Evolutionary conservation across 2,113 vertebrate genomes (phyloP), one percentile per base, ranked within the genome.

Genomic region (Peromyscus leucopus): DNA sequence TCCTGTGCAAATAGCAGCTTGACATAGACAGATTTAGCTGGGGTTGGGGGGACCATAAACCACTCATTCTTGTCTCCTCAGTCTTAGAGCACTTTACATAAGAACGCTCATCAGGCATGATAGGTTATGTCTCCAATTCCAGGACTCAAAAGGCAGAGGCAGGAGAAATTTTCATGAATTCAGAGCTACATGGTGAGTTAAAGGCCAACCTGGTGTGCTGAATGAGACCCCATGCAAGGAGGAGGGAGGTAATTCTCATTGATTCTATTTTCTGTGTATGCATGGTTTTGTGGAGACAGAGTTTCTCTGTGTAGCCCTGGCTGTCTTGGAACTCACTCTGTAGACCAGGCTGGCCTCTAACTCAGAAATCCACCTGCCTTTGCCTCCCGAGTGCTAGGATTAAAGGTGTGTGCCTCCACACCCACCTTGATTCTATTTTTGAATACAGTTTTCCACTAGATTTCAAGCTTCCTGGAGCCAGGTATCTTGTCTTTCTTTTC

Each of bases 1-100:
- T 89, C 63, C 48, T 95, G 13, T 87, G 51, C 67, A 95, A 92
- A 63, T 78, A 63, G 57, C 74, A 39, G n/a, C 26, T 72, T 92
- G 22, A 90, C 78, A 19, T 51, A 90, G 36, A 96, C 24, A 80
- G 26, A 42, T 31, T 22, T 79, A 39, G 36, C 46, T 78, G 4
- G 78, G n/a, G 55, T 46, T 90, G 83, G 46, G 46, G 46, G 4
- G 46, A 4, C 4, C 28, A 97, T 57, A 88, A 9, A 17, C 69
- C 65, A 24, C 83, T 72, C 21, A 33, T n/a, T 22, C 22, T 39
- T 79, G 39, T 24, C 61, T 87, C 74, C 33, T 93, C 51, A 46
- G 61, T 83, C 80, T 21, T 65, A 75, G 78, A 96, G 48, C 17
- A 92, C 22, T 15, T 89, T 61, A 55, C 84, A 48, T 31, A 69